These are phyloP conservation scores for Dermolepida albohirtum DNA, from an alignment of 2,888 invertebrate species.

Conservation along the genomic window DNA sequence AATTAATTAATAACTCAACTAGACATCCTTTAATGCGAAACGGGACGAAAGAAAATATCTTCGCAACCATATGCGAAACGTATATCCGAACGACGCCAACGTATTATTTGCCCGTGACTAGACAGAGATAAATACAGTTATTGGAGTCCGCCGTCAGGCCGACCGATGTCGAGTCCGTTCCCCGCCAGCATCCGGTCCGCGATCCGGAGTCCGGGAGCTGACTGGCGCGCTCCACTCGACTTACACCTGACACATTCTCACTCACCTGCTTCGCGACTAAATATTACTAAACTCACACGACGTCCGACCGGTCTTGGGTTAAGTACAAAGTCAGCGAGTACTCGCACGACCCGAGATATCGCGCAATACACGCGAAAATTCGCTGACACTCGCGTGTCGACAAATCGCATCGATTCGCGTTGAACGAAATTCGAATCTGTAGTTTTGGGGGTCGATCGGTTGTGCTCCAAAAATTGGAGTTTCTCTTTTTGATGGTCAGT, in stretches of 20 bases:
- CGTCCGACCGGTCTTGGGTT: neutral
- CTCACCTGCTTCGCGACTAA: conserved; percentile 42
- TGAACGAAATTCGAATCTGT: neutral
- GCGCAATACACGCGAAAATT: neutral
- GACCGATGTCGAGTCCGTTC: conserved; percentile 41
- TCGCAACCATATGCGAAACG: no score
- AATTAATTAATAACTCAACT: no score
- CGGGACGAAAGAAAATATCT: no score
- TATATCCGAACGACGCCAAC: neutral
- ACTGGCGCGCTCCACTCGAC: conserved; percentile 44
- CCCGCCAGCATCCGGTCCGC: conserved; percentile 50
- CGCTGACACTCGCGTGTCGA: neutral
- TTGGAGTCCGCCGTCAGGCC: no score
- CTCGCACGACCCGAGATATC: neutral
- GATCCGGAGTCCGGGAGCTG: conserved; percentile 46
- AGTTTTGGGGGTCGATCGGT: neutral
- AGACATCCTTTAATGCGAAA: no score
- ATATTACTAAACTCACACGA: neutral
- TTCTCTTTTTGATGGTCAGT: conserved; percentile 6
- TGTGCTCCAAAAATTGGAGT: neutral
- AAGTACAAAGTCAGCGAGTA: conserved; percentile 2
- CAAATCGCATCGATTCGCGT: neutral
- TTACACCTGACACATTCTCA: conserved; percentile 45
- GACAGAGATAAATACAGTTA: no score
- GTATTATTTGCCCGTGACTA: conserved; percentile 23